Conservation (phyloP, 2,797 vertebrate genomes). For the Gymnothorax reevesii region DNA sequence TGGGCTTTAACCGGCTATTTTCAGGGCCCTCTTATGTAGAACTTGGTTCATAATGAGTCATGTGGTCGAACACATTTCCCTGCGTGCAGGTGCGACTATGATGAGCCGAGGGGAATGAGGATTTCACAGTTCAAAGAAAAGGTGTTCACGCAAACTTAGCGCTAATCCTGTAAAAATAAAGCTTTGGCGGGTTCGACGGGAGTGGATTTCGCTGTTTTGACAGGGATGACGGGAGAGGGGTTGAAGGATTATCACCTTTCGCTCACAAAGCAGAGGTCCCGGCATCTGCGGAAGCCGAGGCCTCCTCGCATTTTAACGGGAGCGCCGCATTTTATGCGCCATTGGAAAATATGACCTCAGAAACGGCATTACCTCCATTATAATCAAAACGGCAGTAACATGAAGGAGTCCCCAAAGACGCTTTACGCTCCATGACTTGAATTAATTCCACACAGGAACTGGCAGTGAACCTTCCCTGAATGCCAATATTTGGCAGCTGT, state of each 20-base stretch:
- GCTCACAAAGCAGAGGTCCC: background rate
- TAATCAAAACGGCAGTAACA: background rate
- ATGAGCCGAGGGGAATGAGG: background rate
- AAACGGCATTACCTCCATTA: background rate
- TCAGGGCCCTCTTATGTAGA: background rate
- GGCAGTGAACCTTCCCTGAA: background rate
- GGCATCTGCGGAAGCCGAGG: background rate
- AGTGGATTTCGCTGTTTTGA: background rate
- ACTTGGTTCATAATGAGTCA: background rate
- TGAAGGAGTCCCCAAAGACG: background rate
- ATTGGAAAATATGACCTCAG: background rate
- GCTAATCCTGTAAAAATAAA: background rate
- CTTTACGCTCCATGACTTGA: slow-evolving; percentile 3
- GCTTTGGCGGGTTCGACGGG: background rate
- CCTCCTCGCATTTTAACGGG: background rate
- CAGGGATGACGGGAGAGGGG: background rate
- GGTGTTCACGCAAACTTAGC: background rate
- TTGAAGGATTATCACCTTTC: slow-evolving; percentile 1
- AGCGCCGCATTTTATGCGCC: background rate
- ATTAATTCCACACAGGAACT: slow-evolving; percentile 8
- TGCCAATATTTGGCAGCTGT: background rate
- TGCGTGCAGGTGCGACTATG: background rate
- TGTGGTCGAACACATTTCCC: background rate
- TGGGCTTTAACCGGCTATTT: background rate
- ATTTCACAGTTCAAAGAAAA: background rate